Percentiles rank a stretch among this genome's conserved stretches.
These are phyloP conservation scores for Columba livia DNA, from an alignment of 2,113 vertebrate genomes.

Conservation along the genomic window DNA sequence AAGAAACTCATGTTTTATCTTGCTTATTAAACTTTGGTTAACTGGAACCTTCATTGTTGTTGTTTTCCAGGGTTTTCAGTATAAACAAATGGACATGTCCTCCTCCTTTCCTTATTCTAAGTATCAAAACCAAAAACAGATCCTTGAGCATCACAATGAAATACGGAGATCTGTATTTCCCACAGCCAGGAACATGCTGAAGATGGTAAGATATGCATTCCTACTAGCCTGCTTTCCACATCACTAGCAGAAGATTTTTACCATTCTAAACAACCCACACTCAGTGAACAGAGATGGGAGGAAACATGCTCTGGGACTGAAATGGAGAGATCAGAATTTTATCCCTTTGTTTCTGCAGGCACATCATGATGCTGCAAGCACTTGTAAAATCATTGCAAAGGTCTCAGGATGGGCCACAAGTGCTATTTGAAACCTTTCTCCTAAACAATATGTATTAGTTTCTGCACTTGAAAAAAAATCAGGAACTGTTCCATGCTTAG, in stretches of 20 bases:
- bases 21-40: background rate
- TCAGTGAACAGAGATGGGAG: background rate
- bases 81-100: accelerated
- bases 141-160: conserved; percentile 46
- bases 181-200: conserved; percentile 66
- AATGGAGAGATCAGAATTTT: background rate
- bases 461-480: background rate
- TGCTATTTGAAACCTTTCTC: background rate
- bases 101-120: background rate
- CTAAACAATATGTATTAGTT: background rate
- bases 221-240: background rate
- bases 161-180: conserved; percentile 54
- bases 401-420: background rate
- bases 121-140: background rate
- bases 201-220: conserved; percentile 63
- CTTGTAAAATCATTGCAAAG: background rate
- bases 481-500: background rate
- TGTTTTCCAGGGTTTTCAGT: background rate
- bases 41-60: background rate
- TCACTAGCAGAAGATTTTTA: background rate
- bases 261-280: background rate
- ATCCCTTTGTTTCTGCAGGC: background rate
- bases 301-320: background rate
- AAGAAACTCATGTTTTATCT: background rate
- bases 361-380: background rate